These are phyloP conservation scores for Phyllopteryx taeniolatus DNA, from an alignment of 2,113 vertebrate species.

Conservation along the genomic window DNA sequence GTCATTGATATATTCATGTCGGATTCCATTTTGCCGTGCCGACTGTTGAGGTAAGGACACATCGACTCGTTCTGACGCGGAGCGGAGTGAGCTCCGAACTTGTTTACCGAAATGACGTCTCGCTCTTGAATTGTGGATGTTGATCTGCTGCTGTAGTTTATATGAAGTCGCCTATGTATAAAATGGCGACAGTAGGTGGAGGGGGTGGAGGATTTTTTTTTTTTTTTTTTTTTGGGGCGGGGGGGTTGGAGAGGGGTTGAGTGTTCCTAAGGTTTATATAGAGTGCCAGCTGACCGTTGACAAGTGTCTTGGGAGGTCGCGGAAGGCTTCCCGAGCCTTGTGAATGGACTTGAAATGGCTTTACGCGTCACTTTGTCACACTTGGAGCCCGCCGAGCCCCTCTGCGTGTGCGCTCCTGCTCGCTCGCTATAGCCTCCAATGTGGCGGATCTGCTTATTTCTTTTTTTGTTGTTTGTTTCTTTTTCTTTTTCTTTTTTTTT, in stretches of 20 bases:
- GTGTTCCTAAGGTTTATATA: conserved; percentile 62
- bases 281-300: conserved; percentile 51
- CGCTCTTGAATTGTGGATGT: conserved; percentile 61
- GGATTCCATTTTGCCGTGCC: conserved; percentile 66
- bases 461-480: background rate
- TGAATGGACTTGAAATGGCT: conserved; percentile 67
- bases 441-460: conserved; percentile 68
- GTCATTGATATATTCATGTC: conserved; percentile 75
- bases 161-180: conserved; percentile 79
- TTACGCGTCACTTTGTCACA: conserved; percentile 72
- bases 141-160: conserved; percentile 70
- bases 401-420: conserved; percentile 50
- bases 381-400: conserved; percentile 43
- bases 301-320: conserved; percentile 42
- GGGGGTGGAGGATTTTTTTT: conserved; percentile 55
- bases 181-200: conserved; percentile 81
- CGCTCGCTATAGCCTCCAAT: conserved; percentile 57
- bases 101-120: conserved; percentile 61
- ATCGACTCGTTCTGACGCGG: conserved; percentile 39
- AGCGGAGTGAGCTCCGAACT: conserved; percentile 57
- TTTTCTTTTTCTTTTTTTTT: conserved; percentile 1
- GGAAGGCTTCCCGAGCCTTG: conserved; percentile 58
- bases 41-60: conserved; percentile 74
- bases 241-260: conserved; percentile 3
- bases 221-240: conserved; percentile 49